Evolutionary conservation across 2,797 vertebrate species (phyloP), one percentile per base, ranked within the genome.

Genomic region (Sebastes trivittatus): DNA sequence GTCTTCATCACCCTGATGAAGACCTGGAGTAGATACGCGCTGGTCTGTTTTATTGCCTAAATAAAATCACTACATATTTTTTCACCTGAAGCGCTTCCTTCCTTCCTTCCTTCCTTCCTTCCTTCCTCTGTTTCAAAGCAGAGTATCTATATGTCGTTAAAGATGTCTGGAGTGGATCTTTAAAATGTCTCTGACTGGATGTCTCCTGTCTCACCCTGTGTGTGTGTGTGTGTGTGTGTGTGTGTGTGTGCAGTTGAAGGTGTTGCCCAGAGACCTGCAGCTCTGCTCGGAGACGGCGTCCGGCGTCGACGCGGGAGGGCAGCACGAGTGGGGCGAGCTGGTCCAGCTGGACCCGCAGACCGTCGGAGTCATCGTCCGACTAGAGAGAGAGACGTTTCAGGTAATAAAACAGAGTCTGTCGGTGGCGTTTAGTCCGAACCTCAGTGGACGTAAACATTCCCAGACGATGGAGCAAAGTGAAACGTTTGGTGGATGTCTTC

Each of bases 271-370:
- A 75, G 98, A 99, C 83, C 94, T 99, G 80, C 98, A 99, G 94
- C 97, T 99, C 55, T 99, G 98, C 91, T 99, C 98, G 0, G 98
- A 99, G 92, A 99, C 98, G 0, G 98, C 98, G 0, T 99, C 98
- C 0, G 98, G 98, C 0, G 98, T 99, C 4, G 98, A 99, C 0
- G 98, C 97, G 0, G 98, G 98, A 0, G 98, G 98, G 1, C 98
- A 99, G 82, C 98, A 99, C 0, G 98, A 99, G 89, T 99, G 98
- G 98, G 98, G 98, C 0, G 98, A 99, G 84, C 94, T 99, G 92
- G 97, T 99, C 11, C 97, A 97, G 87, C 93, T 99, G 71, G 98
- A 99, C 80, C 97, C 97, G 0, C 97, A 98, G 85, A 98, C 97
- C 0, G 97, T 98, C 0, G 98, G 98, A 0, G 98, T 99, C 62